A percentile compares a stretch with the other conserved stretches of the same genome.
Evolutionary conservation across 2,797 vertebrate species (phyloP).

Genomic region (Cryptoprocta ferox): DNA sequence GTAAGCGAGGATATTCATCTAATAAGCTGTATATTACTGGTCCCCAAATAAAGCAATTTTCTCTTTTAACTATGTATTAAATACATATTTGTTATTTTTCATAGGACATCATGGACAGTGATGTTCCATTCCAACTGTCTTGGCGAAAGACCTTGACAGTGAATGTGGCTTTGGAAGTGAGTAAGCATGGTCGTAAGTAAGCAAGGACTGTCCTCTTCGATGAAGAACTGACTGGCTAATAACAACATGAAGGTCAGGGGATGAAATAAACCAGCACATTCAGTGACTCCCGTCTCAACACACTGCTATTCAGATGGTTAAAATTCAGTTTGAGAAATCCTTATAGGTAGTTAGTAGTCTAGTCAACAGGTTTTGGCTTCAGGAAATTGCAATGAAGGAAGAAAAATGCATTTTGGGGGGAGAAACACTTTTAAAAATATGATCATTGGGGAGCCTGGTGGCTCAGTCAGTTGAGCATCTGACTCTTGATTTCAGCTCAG

Average conservation of each 20-base stretch:
- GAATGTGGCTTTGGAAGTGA: neutral
- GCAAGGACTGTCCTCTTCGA: neutral
- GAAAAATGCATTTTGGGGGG: neutral
- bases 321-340: neutral
- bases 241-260: neutral
- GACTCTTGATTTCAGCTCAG: too few relatives aligned
- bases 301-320: neutral
- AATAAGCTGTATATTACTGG: neutral
- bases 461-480: too few relatives aligned
- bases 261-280: neutral
- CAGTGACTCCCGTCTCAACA: neutral
- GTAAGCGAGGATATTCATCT: neutral
- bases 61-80: neutral
- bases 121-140: neutral
- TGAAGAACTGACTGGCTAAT: neutral
- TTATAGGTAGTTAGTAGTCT: neutral
- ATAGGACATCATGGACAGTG: neutral
- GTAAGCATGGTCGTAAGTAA: neutral
- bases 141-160: neutral
- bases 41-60: neutral
- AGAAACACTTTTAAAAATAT: too few relatives aligned
- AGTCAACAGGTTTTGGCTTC: neutral
- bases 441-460: too few relatives aligned
- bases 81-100: neutral
- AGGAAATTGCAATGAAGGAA: slow-evolving; percentile 1